Percentiles rank a stretch among this genome's conserved stretches.
Evolutionary conservation across 2,797 vertebrate species (phyloP).

Genomic region (Chiloscyllium punctatum): DNA sequence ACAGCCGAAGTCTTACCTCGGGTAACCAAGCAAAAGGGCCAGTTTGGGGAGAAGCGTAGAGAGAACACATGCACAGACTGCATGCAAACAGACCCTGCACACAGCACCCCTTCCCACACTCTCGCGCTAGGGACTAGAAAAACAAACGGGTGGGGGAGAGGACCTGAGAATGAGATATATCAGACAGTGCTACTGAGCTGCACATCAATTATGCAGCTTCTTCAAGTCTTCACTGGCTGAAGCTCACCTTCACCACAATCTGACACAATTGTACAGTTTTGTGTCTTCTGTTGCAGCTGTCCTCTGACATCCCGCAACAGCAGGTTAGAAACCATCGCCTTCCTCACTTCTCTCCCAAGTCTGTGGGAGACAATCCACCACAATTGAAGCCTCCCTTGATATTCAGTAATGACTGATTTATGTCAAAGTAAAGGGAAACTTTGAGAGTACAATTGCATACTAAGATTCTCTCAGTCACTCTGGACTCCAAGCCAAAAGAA

Average conservation of each 20-base stretch:
- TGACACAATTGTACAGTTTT: no score
- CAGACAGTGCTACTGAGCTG: not conserved
- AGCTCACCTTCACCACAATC: not conserved
- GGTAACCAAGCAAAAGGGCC: no score
- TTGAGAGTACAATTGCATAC: not conserved
- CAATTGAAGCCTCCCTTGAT: not conserved
- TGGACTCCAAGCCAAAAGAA: not conserved
- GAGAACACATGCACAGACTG: not conserved
- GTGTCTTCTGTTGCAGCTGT: not conserved
- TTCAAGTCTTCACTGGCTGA: not conserved
- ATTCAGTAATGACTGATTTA: not conserved
- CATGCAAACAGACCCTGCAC: not conserved
- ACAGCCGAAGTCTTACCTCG: not conserved
- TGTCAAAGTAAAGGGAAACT: not conserved
- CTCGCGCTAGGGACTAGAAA: not conserved
- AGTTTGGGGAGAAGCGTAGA: not conserved
- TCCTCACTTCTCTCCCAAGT: not conserved
- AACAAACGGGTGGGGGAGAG: not conserved
- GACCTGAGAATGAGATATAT: not conserved
- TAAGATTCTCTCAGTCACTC: no score
- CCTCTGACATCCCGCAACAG: not conserved
- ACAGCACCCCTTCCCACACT: not conserved
- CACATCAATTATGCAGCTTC: constrained; percentile 9
- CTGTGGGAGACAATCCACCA: not conserved
- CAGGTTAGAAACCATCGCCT: not conserved